These are phyloP conservation scores for Apis mellifera DNA, from an alignment of 1,140 invertebrate species.

Conservation along the genomic window DNA sequence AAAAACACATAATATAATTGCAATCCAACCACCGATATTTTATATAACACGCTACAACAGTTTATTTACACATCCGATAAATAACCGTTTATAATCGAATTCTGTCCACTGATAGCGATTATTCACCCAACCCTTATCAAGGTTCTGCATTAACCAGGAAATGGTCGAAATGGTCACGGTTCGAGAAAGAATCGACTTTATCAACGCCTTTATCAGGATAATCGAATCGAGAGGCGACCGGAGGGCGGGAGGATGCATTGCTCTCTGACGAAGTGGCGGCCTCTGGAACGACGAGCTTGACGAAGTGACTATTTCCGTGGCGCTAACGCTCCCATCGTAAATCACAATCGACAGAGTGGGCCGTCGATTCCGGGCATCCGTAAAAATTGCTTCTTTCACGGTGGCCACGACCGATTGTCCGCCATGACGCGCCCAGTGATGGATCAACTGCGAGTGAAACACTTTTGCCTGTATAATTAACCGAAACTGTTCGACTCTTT, in stretches of 20 bases:
- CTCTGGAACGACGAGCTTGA: constrained; percentile 55
- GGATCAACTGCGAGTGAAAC: constrained; percentile 1
- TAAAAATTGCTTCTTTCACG: constrained; percentile 58
- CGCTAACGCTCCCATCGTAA: constrained; percentile 47
- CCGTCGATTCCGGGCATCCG: constrained; percentile 38
- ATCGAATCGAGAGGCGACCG: constrained; percentile 66
- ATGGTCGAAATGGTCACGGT: neutral
- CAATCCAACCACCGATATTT: too few relatives aligned
- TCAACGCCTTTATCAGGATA: constrained; percentile 67
- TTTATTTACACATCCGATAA: too few relatives aligned
- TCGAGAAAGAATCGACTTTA: constrained; percentile 53
- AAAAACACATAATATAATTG: too few relatives aligned
- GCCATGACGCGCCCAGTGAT: neutral
- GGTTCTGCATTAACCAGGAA: too few relatives aligned
- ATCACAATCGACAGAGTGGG: constrained; percentile 56
- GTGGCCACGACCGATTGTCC: constrained; percentile 40
- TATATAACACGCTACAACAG: too few relatives aligned
- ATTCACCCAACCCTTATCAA: constrained; percentile 13
- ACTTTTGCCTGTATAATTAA: constrained; percentile 28
- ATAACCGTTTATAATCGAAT: neutral
- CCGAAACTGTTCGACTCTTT: neutral
- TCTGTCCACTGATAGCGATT: constrained; percentile 13
- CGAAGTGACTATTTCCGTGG: constrained; percentile 64
- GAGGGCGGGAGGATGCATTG: constrained; percentile 13
- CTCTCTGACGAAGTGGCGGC: constrained; percentile 50